Conservation (phyloP, 2,113 vertebrate species). For the Oenanthe melanoleuca region DNA sequence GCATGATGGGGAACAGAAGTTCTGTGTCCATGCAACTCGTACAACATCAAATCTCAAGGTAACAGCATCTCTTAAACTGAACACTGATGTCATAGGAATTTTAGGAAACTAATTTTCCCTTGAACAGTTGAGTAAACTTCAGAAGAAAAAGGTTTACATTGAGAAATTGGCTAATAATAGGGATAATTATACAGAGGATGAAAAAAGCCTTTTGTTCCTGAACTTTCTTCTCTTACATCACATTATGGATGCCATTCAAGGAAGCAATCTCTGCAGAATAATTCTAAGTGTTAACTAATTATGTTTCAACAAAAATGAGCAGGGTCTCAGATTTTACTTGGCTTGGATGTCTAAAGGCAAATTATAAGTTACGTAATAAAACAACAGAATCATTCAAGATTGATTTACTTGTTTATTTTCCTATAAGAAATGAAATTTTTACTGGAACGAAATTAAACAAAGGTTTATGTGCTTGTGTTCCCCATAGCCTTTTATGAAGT, state of each 20-base stretch:
- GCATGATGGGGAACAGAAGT: neutral
- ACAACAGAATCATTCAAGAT: constrained; percentile 10
- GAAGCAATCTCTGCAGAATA: neutral
- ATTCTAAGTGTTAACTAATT: constrained; percentile 6
- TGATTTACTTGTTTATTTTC: constrained; percentile 60
- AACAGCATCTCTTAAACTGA: neutral
- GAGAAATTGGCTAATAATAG: neutral
- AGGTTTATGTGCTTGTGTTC: constrained; percentile 40
- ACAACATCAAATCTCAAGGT: neutral
- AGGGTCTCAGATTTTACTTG: constrained; percentile 27
- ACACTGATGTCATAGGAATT: neutral
- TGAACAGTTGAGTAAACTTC: neutral
- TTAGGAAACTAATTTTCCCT: neutral
- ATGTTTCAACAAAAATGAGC: neutral
- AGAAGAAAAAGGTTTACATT: neutral
- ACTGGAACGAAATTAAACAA: constrained; percentile 41
- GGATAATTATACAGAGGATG: neutral
- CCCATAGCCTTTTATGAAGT: constrained; percentile 2
- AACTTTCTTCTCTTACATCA: neutral
- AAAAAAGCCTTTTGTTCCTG: neutral
- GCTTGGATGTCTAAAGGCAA: constrained; percentile 13
- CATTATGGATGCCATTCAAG: neutral
- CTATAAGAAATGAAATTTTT: constrained; percentile 49
- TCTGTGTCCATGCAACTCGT: accelerated
- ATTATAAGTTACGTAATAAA: neutral